A percentile compares a stretch with the other conserved stretches of the same genome.
These are phyloP conservation scores for Brachystomella parvula DNA, from an alignment of 1,140 invertebrate genomes.

Conservation along the genomic window DNA sequence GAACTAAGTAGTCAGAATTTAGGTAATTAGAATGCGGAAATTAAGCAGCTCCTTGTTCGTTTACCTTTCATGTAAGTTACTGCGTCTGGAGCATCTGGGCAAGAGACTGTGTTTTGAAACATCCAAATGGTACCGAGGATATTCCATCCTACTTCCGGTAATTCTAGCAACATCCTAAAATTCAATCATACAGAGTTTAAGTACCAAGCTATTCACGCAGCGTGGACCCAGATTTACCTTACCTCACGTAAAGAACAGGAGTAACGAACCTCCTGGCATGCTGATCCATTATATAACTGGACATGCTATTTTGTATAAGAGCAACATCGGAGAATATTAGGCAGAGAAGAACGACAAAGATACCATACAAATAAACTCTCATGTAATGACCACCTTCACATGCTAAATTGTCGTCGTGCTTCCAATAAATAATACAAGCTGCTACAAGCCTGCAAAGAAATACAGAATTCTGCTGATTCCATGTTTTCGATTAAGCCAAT, in stretches of 20 bases:
- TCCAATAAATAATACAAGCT: slow-evolving; percentile 36
- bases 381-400: slow-evolving; percentile 37
- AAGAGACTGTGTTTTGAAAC: slow-evolving; percentile 44
- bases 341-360: slow-evolving; percentile 39
- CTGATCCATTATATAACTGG: slow-evolving; percentile 43
- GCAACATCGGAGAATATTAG: slow-evolving; percentile 40
- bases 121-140: slow-evolving; percentile 73
- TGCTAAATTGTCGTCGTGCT: slow-evolving; percentile 35
- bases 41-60: not conserved
- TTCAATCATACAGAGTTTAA: too few species aligned
- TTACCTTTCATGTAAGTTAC: slow-evolving; percentile 62
- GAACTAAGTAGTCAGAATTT: slow-evolving; percentile 45
- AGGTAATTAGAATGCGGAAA: not conserved
- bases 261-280: slow-evolving; percentile 42
- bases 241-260: slow-evolving; percentile 43
- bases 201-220: slow-evolving; percentile 4
- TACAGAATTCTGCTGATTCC: not conserved
- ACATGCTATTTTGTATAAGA: slow-evolving; percentile 42
- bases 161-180: slow-evolving; percentile 55
- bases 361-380: slow-evolving; percentile 36
- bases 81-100: slow-evolving; percentile 53
- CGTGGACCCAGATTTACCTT: slow-evolving; percentile 12
- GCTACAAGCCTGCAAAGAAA: slow-evolving; percentile 34
- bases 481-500: slow-evolving; percentile 6
- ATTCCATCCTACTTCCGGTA: slow-evolving; percentile 68